Conservation (phyloP, 2,113 vertebrate species). For the Pipa parva region DNA sequence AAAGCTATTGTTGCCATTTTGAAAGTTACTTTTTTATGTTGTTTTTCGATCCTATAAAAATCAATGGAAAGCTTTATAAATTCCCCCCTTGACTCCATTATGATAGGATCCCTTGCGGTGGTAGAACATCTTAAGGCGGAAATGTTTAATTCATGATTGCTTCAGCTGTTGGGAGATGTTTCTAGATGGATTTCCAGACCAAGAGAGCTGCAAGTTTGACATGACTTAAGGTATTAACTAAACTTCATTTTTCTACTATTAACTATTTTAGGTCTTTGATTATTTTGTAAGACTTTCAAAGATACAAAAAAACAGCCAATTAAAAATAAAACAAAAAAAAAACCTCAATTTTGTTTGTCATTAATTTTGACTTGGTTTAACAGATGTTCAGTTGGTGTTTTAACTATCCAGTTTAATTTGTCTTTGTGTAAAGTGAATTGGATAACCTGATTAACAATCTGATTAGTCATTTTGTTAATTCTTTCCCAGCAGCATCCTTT, state of each 20-base stretch:
- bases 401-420: constrained; percentile 48
- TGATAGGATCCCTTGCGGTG: too few relatives aligned
- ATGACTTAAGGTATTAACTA: neutral
- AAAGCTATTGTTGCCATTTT: too few relatives aligned
- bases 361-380: constrained; percentile 53
- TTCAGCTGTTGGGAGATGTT: too few relatives aligned
- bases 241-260: neutral
- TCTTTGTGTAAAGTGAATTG: constrained; percentile 41
- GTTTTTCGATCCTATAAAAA: too few relatives aligned
- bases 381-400: constrained; percentile 41
- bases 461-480: constrained; percentile 27
- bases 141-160: too few relatives aligned
- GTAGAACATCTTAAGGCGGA: too few relatives aligned
- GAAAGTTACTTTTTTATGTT: too few relatives aligned
- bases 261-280: constrained; percentile 42
- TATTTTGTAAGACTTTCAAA: constrained; percentile 49
- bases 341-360: constrained; percentile 47
- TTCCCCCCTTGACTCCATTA: too few relatives aligned
- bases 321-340: constrained; percentile 52
- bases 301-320: constrained; percentile 46
- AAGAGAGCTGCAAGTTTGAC: neutral
- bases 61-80: too few relatives aligned
- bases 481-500: constrained; percentile 9
- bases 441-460: constrained; percentile 29
- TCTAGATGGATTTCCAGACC: too few relatives aligned